Evolutionary conservation across 2,797 vertebrate genomes (phyloP).

Genomic region (Bufotes viridis): DNA sequence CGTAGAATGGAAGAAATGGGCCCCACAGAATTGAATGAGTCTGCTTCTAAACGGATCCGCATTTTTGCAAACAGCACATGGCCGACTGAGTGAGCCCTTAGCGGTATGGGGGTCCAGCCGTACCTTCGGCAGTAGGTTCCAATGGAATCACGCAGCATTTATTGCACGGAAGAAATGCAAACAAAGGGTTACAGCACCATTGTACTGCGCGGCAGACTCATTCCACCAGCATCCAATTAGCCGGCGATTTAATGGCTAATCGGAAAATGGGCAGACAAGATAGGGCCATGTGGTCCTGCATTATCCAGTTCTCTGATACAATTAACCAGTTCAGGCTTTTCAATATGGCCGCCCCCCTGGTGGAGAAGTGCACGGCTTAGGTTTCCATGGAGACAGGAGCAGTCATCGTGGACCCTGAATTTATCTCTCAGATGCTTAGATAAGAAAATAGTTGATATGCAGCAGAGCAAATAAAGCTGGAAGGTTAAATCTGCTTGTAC

Average conservation of each 20-base stretch:
- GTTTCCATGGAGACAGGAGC: slow-evolving; percentile 56
- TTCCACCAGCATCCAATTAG: slow-evolving; percentile 45
- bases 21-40: too few species aligned
- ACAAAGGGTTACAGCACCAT: neutral
- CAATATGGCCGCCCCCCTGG: slow-evolving; percentile 56
- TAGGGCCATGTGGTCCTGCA: slow-evolving; percentile 24
- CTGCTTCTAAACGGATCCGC: too few species aligned
- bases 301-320: slow-evolving; percentile 13
- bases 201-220: neutral
- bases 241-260: slow-evolving; percentile 28
- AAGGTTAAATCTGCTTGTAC: slow-evolving; percentile 9
- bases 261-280: slow-evolving; percentile 45
- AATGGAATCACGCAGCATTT: neutral
- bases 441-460: slow-evolving; percentile 52
- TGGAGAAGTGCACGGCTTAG: slow-evolving; percentile 31
- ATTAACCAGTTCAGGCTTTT: slow-evolving; percentile 13
- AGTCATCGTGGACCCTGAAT: slow-evolving; percentile 21
- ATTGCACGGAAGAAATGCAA: neutral
- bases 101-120: too few species aligned
- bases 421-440: slow-evolving; percentile 35
- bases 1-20: too few species aligned
- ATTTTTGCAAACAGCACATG: too few species aligned
- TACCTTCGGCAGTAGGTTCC: too few species aligned
- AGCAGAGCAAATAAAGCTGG: slow-evolving; percentile 2
- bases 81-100: too few species aligned